phyloP scores from a whole-genome alignment of 2,888 invertebrate genomes.

The Volucella zonaria region DNA sequence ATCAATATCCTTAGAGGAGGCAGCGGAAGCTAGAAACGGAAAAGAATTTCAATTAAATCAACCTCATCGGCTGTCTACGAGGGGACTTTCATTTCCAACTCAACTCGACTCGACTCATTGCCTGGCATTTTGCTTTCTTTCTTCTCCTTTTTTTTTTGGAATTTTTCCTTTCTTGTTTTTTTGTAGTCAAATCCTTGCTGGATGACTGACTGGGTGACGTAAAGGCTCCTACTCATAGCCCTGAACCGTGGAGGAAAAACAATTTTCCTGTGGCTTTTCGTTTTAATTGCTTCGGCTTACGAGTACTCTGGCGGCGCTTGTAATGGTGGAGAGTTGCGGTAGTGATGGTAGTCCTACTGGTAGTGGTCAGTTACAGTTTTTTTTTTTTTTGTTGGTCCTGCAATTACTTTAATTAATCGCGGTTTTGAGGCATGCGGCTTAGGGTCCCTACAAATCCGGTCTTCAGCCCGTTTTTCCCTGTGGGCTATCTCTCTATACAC shows the following conservation, averaged over 20 bases:
- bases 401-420: constrained; percentile 80
- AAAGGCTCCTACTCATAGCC: neutral
- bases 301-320: constrained; percentile 32
- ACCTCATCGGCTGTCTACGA: constrained; percentile 49
- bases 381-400: constrained; percentile 50
- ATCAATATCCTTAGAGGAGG: constrained; percentile 60
- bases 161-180: constrained; percentile 12
- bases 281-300: constrained; percentile 70
- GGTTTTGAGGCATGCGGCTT: constrained; percentile 68
- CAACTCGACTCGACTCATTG: constrained; percentile 1
- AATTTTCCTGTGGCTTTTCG: constrained; percentile 64
- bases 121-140: constrained; percentile 22
- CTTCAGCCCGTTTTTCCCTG: no score
- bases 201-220: neutral
- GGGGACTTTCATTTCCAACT: constrained; percentile 2
- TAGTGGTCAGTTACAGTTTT: constrained; percentile 60
- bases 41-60: constrained; percentile 73
- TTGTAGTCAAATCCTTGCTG: constrained; percentile 26
- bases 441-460: no score
- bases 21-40: constrained; percentile 31
- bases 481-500: no score
- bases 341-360: neutral
- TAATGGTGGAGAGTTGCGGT: constrained; percentile 11
- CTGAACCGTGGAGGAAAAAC: constrained; percentile 33
- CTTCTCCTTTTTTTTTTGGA: constrained; percentile 2